Base-by-base conservation (phyloP, 2,888 invertebrate species). In the Pristionchus fissidentatus region DNA sequence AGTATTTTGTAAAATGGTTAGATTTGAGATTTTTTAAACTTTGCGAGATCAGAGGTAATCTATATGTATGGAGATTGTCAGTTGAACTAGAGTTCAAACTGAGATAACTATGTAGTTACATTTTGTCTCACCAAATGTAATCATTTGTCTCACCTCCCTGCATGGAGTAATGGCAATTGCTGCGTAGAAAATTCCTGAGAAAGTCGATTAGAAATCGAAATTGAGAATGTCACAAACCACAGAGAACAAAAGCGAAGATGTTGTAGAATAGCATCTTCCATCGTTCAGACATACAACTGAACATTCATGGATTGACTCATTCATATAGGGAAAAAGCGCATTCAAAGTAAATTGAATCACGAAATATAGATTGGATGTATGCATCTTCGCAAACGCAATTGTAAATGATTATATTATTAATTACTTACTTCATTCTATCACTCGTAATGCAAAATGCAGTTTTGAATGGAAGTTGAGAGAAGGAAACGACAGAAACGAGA, bases 401-500 rank as follows among this genome's bases (percentile, higher is more conserved):
- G n/a, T n/a, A n/a, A n/a, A n/a, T n/a, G n/a, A n/a, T n/a, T 60
- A n/a, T 15, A 60, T n/a, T n/a, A 60, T 60, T n/a, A 26, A n/a
- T 22, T 10, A 26, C 32, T 52, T n/a, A 83, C 83, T 35, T 35
- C 10, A 70, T 26, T 10, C 55, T 29, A 41, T 83, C 83, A 52
- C 83, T 83, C 26, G 83, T 83, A 38, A 83, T 52, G 19, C 83
- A 83, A 73, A 83, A 83, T 0, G 46, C 55, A 0, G 73, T 70
- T 41, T 83, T 83, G 73, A 83, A 83, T 26, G 83, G 83, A 52
- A 83, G 70, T 52, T 83, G 83, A 52, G 83, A 35, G 73, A 83
- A 83, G 0, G 70, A 49, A 15, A 73, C 55, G 38, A 83, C 19
- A 5, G 83, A 83, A 1, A 55, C 73, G 38, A 70, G 70, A 15